Evolutionary conservation across 2,797 vertebrate genomes (phyloP).

Genomic region (Dallia pectoralis): DNA sequence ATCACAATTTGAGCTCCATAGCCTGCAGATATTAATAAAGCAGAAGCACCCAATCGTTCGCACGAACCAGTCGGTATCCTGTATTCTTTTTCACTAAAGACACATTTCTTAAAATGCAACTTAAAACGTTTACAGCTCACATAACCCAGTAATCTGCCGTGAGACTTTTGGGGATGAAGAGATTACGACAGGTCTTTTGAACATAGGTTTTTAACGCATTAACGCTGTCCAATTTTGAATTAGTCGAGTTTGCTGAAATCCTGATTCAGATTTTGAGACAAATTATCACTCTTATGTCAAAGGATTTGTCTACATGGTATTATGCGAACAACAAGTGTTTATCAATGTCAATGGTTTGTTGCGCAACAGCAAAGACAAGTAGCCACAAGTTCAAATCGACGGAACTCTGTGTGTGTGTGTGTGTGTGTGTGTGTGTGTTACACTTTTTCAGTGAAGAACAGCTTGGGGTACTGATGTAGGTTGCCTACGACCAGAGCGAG

Average conservation of each 20-base stretch:
- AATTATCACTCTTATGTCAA: background rate
- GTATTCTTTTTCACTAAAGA: constrained; percentile 27
- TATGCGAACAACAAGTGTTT: background rate
- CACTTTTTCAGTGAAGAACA: too few species aligned
- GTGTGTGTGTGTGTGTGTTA: background rate
- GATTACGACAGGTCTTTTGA: constrained; percentile 25
- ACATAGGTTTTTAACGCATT: constrained; percentile 9
- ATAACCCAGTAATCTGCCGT: constrained; percentile 23
- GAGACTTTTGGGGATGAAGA: constrained; percentile 19
- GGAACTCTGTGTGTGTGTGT: background rate
- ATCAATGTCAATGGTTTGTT: background rate
- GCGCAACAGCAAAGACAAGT: background rate
- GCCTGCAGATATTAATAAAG: background rate
- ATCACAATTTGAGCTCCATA: background rate
- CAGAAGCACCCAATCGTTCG: background rate
- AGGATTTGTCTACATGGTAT: background rate
- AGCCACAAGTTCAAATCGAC: background rate
- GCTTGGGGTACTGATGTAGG: too few species aligned
- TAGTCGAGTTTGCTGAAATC: constrained; percentile 13
- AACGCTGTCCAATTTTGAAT: constrained; percentile 15
- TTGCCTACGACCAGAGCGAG: too few species aligned
- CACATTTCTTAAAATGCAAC: constrained; percentile 27
- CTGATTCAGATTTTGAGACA: background rate
- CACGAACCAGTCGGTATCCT: constrained; percentile 21
- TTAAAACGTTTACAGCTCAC: constrained; percentile 22